Evolutionary conservation across 2,888 invertebrate genomes (phyloP).

Genomic region (Perithous albicinctus): DNA sequence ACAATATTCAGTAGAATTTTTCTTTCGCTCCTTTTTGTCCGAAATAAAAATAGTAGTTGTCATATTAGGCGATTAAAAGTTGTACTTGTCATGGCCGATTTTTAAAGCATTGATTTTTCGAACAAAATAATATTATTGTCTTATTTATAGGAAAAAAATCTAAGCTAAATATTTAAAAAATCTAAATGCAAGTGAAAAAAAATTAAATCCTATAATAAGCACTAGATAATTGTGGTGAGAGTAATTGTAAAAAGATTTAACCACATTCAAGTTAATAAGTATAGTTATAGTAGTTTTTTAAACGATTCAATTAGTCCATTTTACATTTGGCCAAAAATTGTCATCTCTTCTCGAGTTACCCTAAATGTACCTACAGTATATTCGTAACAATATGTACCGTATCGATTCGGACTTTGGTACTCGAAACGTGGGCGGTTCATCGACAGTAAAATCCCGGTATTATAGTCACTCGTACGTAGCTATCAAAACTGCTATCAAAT

Average conservation of each 20-base stretch:
- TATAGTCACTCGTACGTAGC: constrained; percentile 2
- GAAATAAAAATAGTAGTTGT: not conserved
- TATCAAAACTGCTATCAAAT: not conserved
- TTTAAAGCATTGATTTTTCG: too few relatives aligned
- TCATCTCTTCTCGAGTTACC: constrained; percentile 7
- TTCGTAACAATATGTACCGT: constrained; percentile 12
- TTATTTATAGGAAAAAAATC: too few relatives aligned
- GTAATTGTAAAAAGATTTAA: too few relatives aligned
- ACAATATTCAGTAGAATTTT: too few relatives aligned
- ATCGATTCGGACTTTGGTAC: constrained; percentile 1
- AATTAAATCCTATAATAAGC: too few relatives aligned
- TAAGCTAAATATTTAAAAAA: too few relatives aligned
- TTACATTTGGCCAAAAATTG: not conserved
- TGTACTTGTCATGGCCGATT: too few relatives aligned
- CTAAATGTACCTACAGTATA: not conserved
- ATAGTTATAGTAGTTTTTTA: not conserved
- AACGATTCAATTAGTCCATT: not conserved
- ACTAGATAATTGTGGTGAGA: too few relatives aligned
- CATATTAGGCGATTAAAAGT: too few relatives aligned
- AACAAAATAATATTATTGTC: too few relatives aligned
- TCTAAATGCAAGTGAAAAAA: too few relatives aligned
- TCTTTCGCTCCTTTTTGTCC: not conserved
- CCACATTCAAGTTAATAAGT: too few relatives aligned
- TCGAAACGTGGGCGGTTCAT: constrained; percentile 14
- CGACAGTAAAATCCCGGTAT: not conserved